These are phyloP conservation scores for Danio aesculapii DNA, from an alignment of 2,797 vertebrate genomes.

Conservation along the genomic window DNA sequence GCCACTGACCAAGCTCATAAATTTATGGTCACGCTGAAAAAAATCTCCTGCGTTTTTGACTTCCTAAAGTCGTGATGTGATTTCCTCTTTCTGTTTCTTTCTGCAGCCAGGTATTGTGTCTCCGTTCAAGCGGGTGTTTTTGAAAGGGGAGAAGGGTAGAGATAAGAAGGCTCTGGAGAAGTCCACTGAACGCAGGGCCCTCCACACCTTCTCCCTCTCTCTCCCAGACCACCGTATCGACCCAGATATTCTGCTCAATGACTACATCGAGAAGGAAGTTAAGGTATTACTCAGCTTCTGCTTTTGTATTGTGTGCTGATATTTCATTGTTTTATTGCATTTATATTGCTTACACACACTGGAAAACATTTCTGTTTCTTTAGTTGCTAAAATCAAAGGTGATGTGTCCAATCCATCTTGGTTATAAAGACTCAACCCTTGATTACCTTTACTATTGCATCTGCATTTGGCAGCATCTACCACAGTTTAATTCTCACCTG, in stretches of 20 bases:
- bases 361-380: not conserved
- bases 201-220: constrained; percentile 91
- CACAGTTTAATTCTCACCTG: not conserved
- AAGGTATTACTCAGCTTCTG: constrained; percentile 80
- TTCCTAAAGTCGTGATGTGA: not conserved
- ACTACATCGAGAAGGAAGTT: constrained; percentile 99
- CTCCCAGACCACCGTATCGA: constrained; percentile 92
- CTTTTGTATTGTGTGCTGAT: not conserved
- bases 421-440: not conserved
- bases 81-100: constrained; percentile 56
- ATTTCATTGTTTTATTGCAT: not conserved
- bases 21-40: constrained; percentile 3
- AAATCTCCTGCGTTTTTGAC: not conserved
- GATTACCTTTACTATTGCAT: not conserved
- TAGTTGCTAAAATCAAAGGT: not conserved
- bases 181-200: constrained; percentile 89
- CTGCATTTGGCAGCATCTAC: not conserved
- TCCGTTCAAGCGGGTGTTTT: constrained; percentile 97
- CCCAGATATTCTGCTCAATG: constrained; percentile 94
- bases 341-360: not conserved
- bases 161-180: constrained; percentile 98
- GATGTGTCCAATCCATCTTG: not conserved
- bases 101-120: constrained; percentile 93
- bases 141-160: constrained; percentile 94
- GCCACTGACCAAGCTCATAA: not conserved